phyloP scores from a whole-genome alignment of 2,113 vertebrate genomes.

The Rhea pennata region DNA sequence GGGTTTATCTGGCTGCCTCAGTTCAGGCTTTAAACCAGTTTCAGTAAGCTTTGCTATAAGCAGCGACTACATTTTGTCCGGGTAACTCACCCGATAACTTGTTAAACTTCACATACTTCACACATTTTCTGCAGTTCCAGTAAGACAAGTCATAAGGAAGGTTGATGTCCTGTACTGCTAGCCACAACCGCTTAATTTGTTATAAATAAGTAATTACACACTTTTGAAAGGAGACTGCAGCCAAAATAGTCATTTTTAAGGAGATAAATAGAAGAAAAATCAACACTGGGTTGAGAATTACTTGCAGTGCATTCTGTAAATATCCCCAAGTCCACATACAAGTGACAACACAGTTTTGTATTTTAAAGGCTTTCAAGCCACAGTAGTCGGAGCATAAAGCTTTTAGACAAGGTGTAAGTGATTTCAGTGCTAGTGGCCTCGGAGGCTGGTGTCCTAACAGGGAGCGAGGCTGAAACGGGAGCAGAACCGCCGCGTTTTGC shows the following conservation, averaged over 20 bases:
- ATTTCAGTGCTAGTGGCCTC: neutral
- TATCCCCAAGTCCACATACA: neutral
- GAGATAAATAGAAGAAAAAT: neutral
- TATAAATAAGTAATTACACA: neutral
- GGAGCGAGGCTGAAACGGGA: neutral
- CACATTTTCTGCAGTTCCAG: neutral
- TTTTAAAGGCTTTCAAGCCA: neutral
- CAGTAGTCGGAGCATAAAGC: constrained; percentile 7
- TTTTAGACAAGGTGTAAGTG: neutral
- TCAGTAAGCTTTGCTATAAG: neutral
- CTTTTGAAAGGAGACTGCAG: neutral
- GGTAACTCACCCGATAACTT: neutral
- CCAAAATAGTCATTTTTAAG: neutral
- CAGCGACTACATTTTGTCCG: neutral
- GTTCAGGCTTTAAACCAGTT: neutral
- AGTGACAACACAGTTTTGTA: neutral
- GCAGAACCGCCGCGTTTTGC: neutral
- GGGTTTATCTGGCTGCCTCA: neutral
- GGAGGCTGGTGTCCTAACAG: neutral
- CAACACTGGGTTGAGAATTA: neutral
- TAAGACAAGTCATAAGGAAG: neutral
- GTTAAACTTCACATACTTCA: neutral
- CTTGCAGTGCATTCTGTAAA: neutral
- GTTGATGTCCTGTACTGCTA: neutral
- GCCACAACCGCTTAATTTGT: neutral